Evolutionary conservation across 2,797 vertebrate genomes (phyloP), one percentile per base, ranked within the genome.

Genomic region (Cossypha caffra): DNA sequence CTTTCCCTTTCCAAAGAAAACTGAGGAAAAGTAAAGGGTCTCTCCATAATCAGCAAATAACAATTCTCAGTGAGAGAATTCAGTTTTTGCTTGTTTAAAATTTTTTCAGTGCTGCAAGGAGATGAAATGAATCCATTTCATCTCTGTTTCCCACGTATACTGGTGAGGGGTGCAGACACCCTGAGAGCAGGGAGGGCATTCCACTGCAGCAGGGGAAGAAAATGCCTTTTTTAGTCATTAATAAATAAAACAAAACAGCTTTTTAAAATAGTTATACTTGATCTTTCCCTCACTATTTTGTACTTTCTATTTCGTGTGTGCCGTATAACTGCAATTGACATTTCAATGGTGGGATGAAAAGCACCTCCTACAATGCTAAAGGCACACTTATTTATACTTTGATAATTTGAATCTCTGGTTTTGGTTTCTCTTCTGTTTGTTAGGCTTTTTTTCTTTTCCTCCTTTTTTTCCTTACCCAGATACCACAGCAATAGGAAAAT

Each of bases 141-240:
- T 13, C 50, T 58, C 31, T 42, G 14, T 57, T 67, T 62, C 16
- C 21, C 1, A 0, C 0, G 12, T 2, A 23, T 10, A 8, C 19
- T 4, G 10, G 23, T 0, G 18, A 0, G 2, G 19, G 19, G 11
- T 48, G 19, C 38, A 38, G 7, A 25, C 26, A 48, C 1, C 5
- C 29, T 8, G 19, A 4, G 7, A 16, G 5, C n/a, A 43, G 9
- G 28, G 8, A 47, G 28, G 40, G 16, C 15, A 45, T 24, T 45
- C 35, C 40, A 7, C 23, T 57, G 35, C 42, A 33, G 13, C 29
- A 16, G 0, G 1, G 37, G 31, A 38, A 62, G 16, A 47, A 73
- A 62, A 16, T 10, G 8, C 26, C 1, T 4, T 24, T 62, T 37
- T 63, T 26, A 19, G 26, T 4, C 3, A 5, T 24, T n/a, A 58